Evolutionary conservation across 2,113 vertebrate species (phyloP), one percentile per base, ranked within the genome.

Genomic region (Pterophyllum scalare): DNA sequence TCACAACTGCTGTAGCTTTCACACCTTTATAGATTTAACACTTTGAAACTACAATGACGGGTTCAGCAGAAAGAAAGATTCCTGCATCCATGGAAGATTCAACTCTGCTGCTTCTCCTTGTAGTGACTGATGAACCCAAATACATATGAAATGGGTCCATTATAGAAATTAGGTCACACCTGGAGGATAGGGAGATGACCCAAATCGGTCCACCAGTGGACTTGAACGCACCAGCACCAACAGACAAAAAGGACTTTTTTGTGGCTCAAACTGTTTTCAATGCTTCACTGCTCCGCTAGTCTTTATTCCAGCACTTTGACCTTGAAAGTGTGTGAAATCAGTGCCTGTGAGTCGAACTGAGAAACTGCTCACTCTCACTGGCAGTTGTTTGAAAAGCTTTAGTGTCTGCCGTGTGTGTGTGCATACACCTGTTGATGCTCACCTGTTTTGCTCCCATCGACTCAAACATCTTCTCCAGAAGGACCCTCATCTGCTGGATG

Each of bases 391-490:
- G 38, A 22, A 12, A 22, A 22, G 22, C 31, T 35, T 4, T 38
- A 13, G 60, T 6, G 19, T 38, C 35, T 35, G 6, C 9, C 12
- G 20, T 22, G 38, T 40, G 38, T 40, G 38, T 38, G 60, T 3
- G 35, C 0, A 2, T 46, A 46, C 22, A 46, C 38, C 38, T 65
- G 12, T 8, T 49, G 3, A 78, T 9, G 2, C 91, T 92, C 24
- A 99, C 98, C 97, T 98, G 97, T 82, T 97, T 98, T n/a, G 97
- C 98, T 78, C 98, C 98, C 98, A 99, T 99, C 4, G 97, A 97
- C 93, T 99, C 98, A 76, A 99, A 99, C 98, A 99, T 99, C 95
- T 98, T 99, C 95, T 99, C 98, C 87, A 99, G 92, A 81, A 99
- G 97, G 62, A 99, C 98, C 26, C 98, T 95, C 89, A 99, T 97